Percentiles rank a stretch among this genome's conserved stretches.
These are phyloP conservation scores for Dolichallabes microphthalmus DNA, from an alignment of 2,113 vertebrate genomes.

Conservation along the genomic window DNA sequence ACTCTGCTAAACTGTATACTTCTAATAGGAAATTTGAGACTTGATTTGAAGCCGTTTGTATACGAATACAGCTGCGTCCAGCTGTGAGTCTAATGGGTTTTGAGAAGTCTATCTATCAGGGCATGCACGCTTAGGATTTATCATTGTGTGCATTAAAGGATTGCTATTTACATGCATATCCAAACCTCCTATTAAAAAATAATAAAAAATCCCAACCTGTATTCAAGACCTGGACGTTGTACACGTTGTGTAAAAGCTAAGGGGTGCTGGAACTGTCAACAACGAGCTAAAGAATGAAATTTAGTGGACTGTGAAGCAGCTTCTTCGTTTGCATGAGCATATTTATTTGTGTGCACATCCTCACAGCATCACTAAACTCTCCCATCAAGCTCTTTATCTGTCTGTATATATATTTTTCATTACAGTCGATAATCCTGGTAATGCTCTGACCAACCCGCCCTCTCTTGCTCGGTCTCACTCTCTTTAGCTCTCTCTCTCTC, in stretches of 20 bases:
- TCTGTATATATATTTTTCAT: slow-evolving; percentile 1
- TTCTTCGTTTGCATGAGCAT: not conserved
- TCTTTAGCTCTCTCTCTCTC: slow-evolving; percentile 36
- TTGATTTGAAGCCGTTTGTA: not conserved
- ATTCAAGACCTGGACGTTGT: not conserved
- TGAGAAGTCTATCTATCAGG: too few species aligned
- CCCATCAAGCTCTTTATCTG: slow-evolving; percentile 3
- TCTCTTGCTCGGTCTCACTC: not conserved
- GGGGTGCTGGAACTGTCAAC: not conserved
- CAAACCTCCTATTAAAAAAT: not conserved
- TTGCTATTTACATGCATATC: not conserved
- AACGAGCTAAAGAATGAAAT: not conserved
- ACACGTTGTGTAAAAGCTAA: not conserved
- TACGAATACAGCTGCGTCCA: not conserved
- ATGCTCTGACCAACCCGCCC: not conserved
- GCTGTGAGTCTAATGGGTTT: not conserved
- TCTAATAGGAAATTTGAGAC: not conserved
- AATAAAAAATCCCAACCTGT: not conserved
- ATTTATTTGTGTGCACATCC: not conserved
- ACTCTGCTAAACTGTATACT: not conserved
- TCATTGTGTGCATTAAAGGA: not conserved
- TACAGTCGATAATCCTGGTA: slow-evolving; percentile 18
- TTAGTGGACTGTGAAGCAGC: not conserved
- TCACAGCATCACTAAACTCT: not conserved
- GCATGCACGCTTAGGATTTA: not conserved